A percentile compares a stretch with the other conserved stretches of the same genome.
phyloP scores from a whole-genome alignment of 2,888 invertebrate species.

The Lepas anatifera region DNA sequence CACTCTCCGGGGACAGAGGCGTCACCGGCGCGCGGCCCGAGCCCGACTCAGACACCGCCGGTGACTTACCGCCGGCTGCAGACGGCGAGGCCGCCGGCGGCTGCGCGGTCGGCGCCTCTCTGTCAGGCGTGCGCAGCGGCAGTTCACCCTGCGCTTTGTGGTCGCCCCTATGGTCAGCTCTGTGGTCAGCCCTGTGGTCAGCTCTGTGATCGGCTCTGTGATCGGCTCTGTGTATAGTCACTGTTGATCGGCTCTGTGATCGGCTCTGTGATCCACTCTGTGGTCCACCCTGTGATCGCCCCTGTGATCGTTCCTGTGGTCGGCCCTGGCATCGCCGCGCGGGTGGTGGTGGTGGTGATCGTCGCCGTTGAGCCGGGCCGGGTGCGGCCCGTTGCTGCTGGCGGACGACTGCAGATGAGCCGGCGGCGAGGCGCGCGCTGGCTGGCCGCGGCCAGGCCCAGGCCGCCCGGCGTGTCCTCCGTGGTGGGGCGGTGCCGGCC shows the following conservation, averaged over 20 bases:
- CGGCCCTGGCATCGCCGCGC: too few species aligned
- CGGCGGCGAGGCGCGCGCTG: background rate
- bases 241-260: too few species aligned
- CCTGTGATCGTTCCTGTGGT: too few species aligned
- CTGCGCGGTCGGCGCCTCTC: background rate
- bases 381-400: background rate
- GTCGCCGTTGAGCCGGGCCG: background rate
- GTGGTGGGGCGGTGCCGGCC: background rate
- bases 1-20: too few species aligned
- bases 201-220: too few species aligned
- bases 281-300: too few species aligned
- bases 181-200: too few species aligned
- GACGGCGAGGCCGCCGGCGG: background rate
- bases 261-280: too few species aligned
- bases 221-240: too few species aligned
- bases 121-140: constrained; percentile 2
- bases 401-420: background rate
- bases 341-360: background rate
- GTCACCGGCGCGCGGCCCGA: background rate
- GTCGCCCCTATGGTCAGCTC: too few species aligned
- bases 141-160: too few species aligned
- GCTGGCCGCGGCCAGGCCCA: background rate
- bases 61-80: background rate
- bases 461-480: background rate
- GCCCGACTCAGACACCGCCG: background rate